Evolutionary conservation across 2,797 vertebrate genomes (phyloP).

Genomic region (Monodelphis domestica): DNA sequence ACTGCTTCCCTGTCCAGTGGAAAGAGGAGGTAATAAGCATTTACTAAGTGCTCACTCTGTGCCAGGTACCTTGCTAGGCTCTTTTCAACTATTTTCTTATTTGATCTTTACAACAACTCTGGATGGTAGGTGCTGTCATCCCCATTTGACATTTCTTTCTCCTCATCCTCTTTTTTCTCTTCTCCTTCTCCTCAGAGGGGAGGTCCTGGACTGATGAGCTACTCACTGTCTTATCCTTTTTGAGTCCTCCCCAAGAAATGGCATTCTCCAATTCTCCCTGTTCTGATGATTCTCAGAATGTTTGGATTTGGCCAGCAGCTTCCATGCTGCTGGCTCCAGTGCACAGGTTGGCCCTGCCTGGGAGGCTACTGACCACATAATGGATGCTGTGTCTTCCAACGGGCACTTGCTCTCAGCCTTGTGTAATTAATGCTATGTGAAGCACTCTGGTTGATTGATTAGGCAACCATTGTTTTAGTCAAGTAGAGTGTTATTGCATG

Average conservation of each 20-base stretch:
- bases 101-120: background rate
- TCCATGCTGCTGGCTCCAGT: background rate
- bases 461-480: background rate
- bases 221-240: too few relatives aligned
- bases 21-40: background rate
- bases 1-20: background rate
- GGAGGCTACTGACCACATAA: background rate
- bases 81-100: background rate
- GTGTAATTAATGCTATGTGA: constrained; percentile 15
- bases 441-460: background rate
- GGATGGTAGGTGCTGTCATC: too few relatives aligned
- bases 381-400: background rate
- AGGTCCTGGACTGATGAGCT: background rate
- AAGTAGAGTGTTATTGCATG: constrained; percentile 19
- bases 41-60: background rate
- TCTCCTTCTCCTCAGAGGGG: background rate
- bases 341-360: background rate
- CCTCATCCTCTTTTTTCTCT: background rate
- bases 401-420: background rate
- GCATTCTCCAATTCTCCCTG: background rate
- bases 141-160: too few relatives aligned
- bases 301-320: rapidly evolving
- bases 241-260: background rate
- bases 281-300: background rate
- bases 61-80: background rate